Base-by-base conservation (phyloP, 2,888 invertebrate species). In the Cabera pusaria region DNA sequence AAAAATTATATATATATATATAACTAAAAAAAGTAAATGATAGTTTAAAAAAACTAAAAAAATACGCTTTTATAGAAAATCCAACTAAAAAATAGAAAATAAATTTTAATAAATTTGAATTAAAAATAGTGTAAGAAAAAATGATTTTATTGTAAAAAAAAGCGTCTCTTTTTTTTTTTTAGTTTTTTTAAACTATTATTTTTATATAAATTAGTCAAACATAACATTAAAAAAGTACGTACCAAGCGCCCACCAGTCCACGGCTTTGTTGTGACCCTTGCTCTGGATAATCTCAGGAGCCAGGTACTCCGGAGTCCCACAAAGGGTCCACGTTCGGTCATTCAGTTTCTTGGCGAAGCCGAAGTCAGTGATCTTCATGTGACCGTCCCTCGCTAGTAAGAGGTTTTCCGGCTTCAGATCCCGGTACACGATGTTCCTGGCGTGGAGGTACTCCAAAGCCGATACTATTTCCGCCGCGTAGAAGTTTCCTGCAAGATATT, bases 221-320 rank as follows among this genome's bases (percentile, higher is more conserved):
- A n/a, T n/a, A n/a, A n/a, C n/a, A n/a, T n/a, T n/a, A n/a, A 23
- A 9, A 40, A 44, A 37, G 26, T 16, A 14, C 39, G 80, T 77
- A 95, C 95, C 98, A 67, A 99, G 90, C 8, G 98, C 98, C 98
- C 98, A 99, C 98, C 98, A 99, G 75, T 99, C 99, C 0, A 99
- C 98, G 3, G 98, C 98, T 75, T 96, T 97, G 74, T 98, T 98
- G 86, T 99, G 98, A 18, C 99, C 99, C 90, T 98, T 98, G 61
- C 97, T 97, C 78, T 97, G 98, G 59, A 98, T 98, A 52, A 98
- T 98, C 87, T 98, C 98, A 6, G 97, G 97, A 24, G 99, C 98
- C 49, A 99, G 90, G 81, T 99, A 99, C 79, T 99, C 98, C 0
- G 98, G 98, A 0, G 99, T 99, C 0, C 98, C 98, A 72, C 98